Evolutionary conservation across 2,888 invertebrate genomes (phyloP), one percentile per base, ranked within the genome.

Genomic region (Poecilobothrus nobilitatus): DNA sequence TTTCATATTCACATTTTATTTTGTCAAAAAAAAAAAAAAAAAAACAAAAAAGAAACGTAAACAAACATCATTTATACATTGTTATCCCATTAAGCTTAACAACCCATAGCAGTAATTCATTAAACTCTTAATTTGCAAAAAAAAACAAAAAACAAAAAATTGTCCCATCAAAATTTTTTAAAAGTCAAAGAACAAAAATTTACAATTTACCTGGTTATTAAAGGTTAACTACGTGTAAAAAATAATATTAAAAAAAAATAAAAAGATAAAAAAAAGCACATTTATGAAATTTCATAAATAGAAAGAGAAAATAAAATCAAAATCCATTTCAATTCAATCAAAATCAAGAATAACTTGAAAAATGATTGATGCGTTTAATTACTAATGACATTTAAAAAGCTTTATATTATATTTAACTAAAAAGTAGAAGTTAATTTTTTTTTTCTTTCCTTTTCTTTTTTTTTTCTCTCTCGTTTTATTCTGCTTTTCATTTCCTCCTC

Each of bases 151-250:
- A 37, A 37, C 37, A 37, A 12, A 34, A 34, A 53, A 53, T 53
- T 53, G 53, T 53, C 53, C 15, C 53, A 53, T 53, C 53, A 53
- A 53, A 53, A 53, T 6, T 37, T 37, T 37, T 12, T 2, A 53
- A 53, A 53, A 18, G 53, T 53, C 27, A 27, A 27, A 53, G 18
- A 53, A 53, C 15, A 53, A 53, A 53, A 53, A 53, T 18, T 53
- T 53, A 2, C 12, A n/a, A 53, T 53, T 53, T 53, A 53, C 53
- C 53, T 53, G 18, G 53, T 53, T 53, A 53, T 53, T 53, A 53
- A 53, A 53, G 53, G 53, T 53, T 53, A 53, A 53, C 53, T 15
- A 53, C 15, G 53, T 53, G 53, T 53, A 53, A 53, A 41, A 53
- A 53, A 53, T 37, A 53, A 41, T 53, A 18, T 53, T 37, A 53